Evolutionary conservation across 2,113 vertebrate genomes (phyloP).

Genomic region (Lepus americanus): DNA sequence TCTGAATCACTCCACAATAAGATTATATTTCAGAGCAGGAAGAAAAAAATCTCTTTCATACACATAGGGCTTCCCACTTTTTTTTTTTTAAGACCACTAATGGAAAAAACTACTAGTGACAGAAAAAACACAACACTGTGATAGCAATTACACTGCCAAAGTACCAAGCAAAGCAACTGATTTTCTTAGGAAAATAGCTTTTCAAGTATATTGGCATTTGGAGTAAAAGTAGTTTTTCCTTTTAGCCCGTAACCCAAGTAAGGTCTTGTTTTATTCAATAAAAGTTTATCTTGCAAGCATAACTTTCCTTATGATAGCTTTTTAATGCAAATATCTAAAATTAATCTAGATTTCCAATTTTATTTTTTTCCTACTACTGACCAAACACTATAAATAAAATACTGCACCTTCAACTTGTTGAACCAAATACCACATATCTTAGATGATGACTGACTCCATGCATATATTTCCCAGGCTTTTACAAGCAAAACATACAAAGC

Average conservation of each 20-base stretch:
- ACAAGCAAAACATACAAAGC: conserved; percentile 32
- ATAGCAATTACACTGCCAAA: conserved; percentile 38
- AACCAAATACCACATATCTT: conserved; percentile 32
- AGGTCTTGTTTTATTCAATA: conserved; percentile 49
- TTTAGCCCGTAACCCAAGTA: background rate
- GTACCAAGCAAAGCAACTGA: background rate
- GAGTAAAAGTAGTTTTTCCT: conserved; percentile 58
- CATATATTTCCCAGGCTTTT: conserved; percentile 34
- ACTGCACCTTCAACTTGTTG: conserved; percentile 23
- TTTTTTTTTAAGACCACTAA: conserved; percentile 68
- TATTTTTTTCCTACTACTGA: conserved; percentile 4
- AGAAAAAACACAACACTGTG: conserved; percentile 26
- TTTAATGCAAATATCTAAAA: conserved; percentile 46
- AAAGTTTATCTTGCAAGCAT: background rate
- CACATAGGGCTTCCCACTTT: conserved; percentile 58
- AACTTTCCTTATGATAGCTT: conserved; percentile 34
- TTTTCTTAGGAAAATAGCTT: conserved; percentile 46
- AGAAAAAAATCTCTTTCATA: conserved; percentile 73
- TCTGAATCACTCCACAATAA: conserved; percentile 62
- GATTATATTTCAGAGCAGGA: conserved; percentile 66
- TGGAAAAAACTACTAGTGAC: conserved; percentile 65
- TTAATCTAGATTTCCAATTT: background rate
- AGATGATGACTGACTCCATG: conserved; percentile 16
- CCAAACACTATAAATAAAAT: conserved; percentile 60
- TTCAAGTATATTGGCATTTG: conserved; percentile 54